Evolutionary conservation across 2,888 invertebrate species (phyloP).

Genomic region (Macropis europaea): DNA sequence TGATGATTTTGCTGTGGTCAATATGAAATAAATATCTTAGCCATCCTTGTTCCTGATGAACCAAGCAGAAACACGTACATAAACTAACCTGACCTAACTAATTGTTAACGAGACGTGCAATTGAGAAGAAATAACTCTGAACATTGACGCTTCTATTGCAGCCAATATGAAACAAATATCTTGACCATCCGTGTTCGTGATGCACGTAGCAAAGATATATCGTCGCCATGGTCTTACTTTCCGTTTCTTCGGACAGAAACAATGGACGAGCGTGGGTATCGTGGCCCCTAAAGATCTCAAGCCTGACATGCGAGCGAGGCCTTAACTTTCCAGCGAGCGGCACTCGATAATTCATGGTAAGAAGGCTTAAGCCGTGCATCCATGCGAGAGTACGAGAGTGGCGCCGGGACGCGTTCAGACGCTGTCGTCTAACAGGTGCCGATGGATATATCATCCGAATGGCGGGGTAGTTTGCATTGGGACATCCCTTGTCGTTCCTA

Average conservation of each 20-base stretch:
- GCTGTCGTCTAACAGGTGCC: slow-evolving; percentile 74
- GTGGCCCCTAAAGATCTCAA: slow-evolving; percentile 20
- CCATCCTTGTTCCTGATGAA: no score
- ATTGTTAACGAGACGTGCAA: no score
- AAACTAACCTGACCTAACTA: no score
- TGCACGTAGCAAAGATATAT: no score
- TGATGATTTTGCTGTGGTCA: no score
- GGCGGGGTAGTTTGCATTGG: slow-evolving; percentile 65
- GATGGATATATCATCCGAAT: slow-evolving; percentile 73
- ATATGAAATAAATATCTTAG: no score
- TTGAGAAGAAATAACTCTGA: no score
- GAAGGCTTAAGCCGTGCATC: slow-evolving; percentile 63
- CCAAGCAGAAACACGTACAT: no score
- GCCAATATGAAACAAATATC: no score
- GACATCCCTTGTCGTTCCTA: slow-evolving; percentile 57
- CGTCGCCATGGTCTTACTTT: background rate
- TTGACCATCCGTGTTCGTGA: no score
- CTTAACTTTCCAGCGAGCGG: slow-evolving; percentile 58
- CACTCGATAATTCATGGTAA: slow-evolving; percentile 65
- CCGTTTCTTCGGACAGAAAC: background rate
- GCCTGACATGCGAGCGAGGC: slow-evolving; percentile 34
- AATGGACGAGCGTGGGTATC: slow-evolving; percentile 4
- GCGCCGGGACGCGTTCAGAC: slow-evolving; percentile 62
- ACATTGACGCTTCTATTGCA: no score
- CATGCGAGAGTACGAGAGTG: slow-evolving; percentile 59